Base-by-base conservation (phyloP, 2,797 vertebrate species). In the Kryptolebias ocellatus region DNA sequence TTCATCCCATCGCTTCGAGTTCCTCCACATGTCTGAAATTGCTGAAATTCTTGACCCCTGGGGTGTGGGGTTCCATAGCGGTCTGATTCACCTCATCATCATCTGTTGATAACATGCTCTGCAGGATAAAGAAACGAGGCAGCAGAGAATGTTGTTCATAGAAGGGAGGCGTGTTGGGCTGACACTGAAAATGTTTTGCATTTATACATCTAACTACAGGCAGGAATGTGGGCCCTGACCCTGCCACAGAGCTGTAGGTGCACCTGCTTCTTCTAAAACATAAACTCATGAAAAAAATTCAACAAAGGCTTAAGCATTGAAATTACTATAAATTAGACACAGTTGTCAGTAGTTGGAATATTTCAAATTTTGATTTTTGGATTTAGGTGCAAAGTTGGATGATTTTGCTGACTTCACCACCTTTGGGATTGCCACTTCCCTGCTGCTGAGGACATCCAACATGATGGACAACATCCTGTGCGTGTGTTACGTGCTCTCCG, bases 391-490 rank as follows among this genome's bases (percentile, higher is more conserved):
- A 2, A 96, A 98, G 70, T 87, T 98, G 60, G 96, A 98, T 14
- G 96, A 98, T 64, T 98, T 96, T 3, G 96, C 96, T 0, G 95
- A 97, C 79, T 99, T 97, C 83, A 98, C 96, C 15, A 96, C 96
- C 0, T 99, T 97, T 0, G 97, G 97, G 51, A 93, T 98, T 42
- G 96, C 96, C 56, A 96, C 97, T 0, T 95, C 95, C 0, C 83
- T 98, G 81, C 93, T 99, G 47, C 90, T 98, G 50, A 93, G 94
- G 56, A 94, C 95, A 0, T 83, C 91, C 0, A 89, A 93, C 0
- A 57, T 95, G 72, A 76, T 96, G 79, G 96, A 94, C 0, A 95
- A 93, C 77, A 58, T 96, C 47, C 87, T 98, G 70, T 95, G 94
- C 77, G 85, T 96, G 56, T 90, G 94, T 58, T 98, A 98, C 0